phyloP scores from a whole-genome alignment of 2,113 vertebrate genomes.

The Stigmatopora nigra region DNA sequence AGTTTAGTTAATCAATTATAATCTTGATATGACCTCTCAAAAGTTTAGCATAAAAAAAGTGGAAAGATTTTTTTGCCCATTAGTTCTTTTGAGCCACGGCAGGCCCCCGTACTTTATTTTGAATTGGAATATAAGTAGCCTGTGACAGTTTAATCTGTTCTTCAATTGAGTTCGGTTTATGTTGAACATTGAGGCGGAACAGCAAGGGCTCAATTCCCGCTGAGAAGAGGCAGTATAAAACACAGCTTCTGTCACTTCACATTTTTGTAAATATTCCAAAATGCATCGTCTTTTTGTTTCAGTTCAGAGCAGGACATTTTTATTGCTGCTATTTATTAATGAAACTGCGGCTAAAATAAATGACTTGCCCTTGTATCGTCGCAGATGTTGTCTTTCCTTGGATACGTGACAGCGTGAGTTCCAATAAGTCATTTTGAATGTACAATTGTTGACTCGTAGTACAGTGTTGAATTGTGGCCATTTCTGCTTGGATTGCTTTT shows the following conservation, averaged over 20 bases:
- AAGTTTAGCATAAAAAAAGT: not conserved
- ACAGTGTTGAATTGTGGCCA: slow-evolving; percentile 23
- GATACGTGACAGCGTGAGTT: slow-evolving; percentile 32
- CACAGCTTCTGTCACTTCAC: not conserved
- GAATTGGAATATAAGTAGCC: not conserved
- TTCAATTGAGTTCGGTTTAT: slow-evolving; percentile 4
- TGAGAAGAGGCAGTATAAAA: not conserved
- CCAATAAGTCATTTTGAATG: slow-evolving; percentile 38
- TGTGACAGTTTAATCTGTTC: slow-evolving; percentile 5
- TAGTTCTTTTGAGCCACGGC: not conserved
- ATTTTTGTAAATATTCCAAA: not conserved
- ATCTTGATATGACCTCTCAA: slow-evolving; percentile 16
- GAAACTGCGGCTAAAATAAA: slow-evolving; percentile 12
- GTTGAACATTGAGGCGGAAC: not conserved
- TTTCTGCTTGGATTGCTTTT: slow-evolving; percentile 41
- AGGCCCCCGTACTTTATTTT: not conserved
- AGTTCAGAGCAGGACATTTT: not conserved
- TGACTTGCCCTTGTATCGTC: slow-evolving; percentile 23
- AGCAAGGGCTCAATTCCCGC: not conserved
- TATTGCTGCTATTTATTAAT: slow-evolving; percentile 11
- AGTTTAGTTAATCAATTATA: slow-evolving; percentile 6
- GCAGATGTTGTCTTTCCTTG: slow-evolving; percentile 44
- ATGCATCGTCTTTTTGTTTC: slow-evolving; percentile 6
- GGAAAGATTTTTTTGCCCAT: not conserved
- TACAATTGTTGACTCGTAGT: slow-evolving; percentile 19